Base-by-base conservation (phyloP, 2,888 invertebrate genomes). In the Trichacis sp. region DNA sequence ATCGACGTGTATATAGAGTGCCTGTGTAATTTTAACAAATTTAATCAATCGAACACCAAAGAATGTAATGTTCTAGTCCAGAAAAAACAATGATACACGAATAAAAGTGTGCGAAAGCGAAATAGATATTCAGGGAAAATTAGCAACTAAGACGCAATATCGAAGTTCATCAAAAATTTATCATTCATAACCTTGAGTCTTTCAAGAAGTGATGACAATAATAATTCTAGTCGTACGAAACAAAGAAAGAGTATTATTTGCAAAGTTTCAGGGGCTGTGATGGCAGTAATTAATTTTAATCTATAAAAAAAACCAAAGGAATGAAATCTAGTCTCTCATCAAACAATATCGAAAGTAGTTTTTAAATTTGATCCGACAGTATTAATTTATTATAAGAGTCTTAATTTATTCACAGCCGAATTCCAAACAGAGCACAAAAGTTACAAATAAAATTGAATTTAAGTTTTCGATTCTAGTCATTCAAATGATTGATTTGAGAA, bases 1-100 rank as follows among this genome's bases (percentile, higher is more conserved):
- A 64, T 33, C n/a, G n/a, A n/a, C n/a, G n/a, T n/a, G 47, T 30
- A 57, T 64, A 61, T 56, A 24, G 58, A 61, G 64, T 68, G 64
- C 68, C 61, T 64, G 38, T 48, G 43, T 29, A 14, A 8, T 14
- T 5, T 14, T 15, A 40, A 40, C 5, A n/a, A n/a, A 40, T 40
- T 17, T 40, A 40, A 15, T 19, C 45, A 19, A 45, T 29, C 8
- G 14, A n/a, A 17, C n/a, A 19, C 43, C 18, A 52, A 52, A 52
- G 43, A 45, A 17, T 40, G n/a, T 4, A 20, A 42, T 0, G 2
- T 33, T n/a, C 18, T 42, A 42, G 15, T 42, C 42, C 4, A 15
- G n/a, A 6, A 6, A 36, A n/a, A 2, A 2, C 11, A 36, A 11
- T 11, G 12, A 11, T 36, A 36, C 11, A 36, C 36, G 36, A 36